Evolutionary conservation across 2,888 invertebrate species (phyloP), one percentile per base, ranked within the genome.

Genomic region (Dynastes hyllus): DNA sequence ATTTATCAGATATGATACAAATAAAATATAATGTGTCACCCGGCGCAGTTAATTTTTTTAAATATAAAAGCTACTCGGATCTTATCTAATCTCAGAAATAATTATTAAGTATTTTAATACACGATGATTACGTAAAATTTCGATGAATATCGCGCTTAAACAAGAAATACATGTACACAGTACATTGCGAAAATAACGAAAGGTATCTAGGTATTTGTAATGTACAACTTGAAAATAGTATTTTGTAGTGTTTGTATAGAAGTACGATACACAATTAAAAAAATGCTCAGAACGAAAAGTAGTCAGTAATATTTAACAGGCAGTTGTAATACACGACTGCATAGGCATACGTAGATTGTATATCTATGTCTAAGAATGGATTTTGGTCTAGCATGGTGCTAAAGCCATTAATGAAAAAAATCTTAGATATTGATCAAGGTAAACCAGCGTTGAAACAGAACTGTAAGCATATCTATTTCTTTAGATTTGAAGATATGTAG

Each of bases 401-500:
- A 63, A 3, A 63, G 5, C 29, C 6, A 11, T 63, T 63, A 63
- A 32, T 13, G 29, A 13, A 63, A 63, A 32, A 63, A 63, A 9
- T 63, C 63, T 29, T 27, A 8, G 63, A 63, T 63, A 63, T 29
- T 63, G 63, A 63, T 63, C 63, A 63, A 63, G 63, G 63, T 29
- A 32, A 63, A 63, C 63, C 63, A 32, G 63, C 32, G 9, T 63
- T 63, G 32, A 63, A 32, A 32, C 11, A 63, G 2, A 63, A 63
- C 13, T 63, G 11, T 11, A 5, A 6, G 63, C 29, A 63, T 63
- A 63, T 63, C 32, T 22, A 8, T 63, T 32, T 63, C 63, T 32
- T 63, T 63, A 29, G 63, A 63, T 63, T 29, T 13, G 27, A n/a
- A 63, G 63, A 32, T 63, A 29, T 9, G 9, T 9, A 6, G 29